Evolutionary conservation across 1,140 invertebrate species (phyloP).

Genomic region (Teleopsis dalmanni): DNA sequence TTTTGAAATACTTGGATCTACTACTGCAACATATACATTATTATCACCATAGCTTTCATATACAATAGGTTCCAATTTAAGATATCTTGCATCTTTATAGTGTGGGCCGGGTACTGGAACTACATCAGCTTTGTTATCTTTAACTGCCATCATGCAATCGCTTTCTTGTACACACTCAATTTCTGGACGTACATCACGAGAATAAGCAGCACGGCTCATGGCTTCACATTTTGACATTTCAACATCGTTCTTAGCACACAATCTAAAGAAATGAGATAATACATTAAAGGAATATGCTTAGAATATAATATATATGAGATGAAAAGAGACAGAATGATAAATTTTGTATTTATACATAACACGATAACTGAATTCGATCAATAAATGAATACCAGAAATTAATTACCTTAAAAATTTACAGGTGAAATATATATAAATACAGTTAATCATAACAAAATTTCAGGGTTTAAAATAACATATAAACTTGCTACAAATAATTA

Average conservation of each 20-base stretch:
- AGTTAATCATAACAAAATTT: no score
- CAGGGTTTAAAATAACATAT: no score
- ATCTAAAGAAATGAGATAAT: no score
- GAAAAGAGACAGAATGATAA: no score
- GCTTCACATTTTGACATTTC: conserved; percentile 60
- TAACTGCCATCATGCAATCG: conserved; percentile 61
- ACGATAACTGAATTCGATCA: no score
- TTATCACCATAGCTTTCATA: conserved; percentile 27
- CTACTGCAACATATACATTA: conserved; percentile 31
- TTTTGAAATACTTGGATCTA: conserved; percentile 18
- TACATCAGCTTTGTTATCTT: conserved; percentile 25
- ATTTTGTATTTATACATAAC: no score
- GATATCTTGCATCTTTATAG: conserved; percentile 22
- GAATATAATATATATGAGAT: no score
- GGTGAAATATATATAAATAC: no score
- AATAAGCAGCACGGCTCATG: conserved; percentile 59
- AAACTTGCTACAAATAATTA: no score
- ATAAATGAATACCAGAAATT: no score
- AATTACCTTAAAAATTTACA: no score
- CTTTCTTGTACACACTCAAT: conserved; percentile 56
- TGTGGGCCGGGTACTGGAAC: conserved; percentile 8
- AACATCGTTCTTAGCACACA: conserved; percentile 57
- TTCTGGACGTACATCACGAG: conserved; percentile 62
- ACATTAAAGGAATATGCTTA: no score
- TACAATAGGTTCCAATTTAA: conserved; percentile 26